Base-by-base conservation (phyloP, 2,888 invertebrate species). In the Ditylenchus weischeri region DNA sequence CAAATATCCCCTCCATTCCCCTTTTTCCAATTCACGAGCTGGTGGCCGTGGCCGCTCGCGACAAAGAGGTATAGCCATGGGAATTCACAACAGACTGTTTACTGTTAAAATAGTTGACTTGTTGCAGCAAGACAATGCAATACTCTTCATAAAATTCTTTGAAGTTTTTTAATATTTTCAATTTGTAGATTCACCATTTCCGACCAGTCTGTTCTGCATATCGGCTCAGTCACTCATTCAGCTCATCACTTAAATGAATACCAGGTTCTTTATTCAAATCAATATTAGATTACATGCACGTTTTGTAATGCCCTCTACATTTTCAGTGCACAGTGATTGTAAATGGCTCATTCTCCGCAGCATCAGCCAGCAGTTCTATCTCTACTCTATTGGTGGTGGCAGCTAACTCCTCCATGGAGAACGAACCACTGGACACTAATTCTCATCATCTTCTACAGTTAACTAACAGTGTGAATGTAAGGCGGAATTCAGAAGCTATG, bases 191-290 rank as follows among this genome's bases (percentile, higher is more conserved):
- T 54, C 10, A 54, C 54, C 29, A 54, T 13, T 15, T 54, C 54
- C 29, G 54, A 54, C 54, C 54, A 29, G n/a, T 54, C 54, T n/a
- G n/a, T 54, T 13, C 29, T 54, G 11, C 54, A 54, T n/a, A 54
- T 54, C 1, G 29, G 23, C n/a, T 54, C 54, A 23, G 54, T 21
- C 54, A 54, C 21, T 54, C 29, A 29, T 29, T 23, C 54, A 54
- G 21, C 5, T 54, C 54, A 23, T 54, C 54, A 54, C 5, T 21
- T n/a, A 54, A n/a, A 29, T n/a, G 23, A 54, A 54, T 54, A 23
- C 13, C 54, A 54, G 29, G 21, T 21, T 6, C 11, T 54, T 11
- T 21, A 13, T 29, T 29, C 29, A 4, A 2, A 29, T 5, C 5
- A 29, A 29, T 29, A 29, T 29, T 29, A 29, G 29, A 29, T 29